Base-by-base conservation (phyloP, 1,140 invertebrate genomes). In the Euura lappo region DNA sequence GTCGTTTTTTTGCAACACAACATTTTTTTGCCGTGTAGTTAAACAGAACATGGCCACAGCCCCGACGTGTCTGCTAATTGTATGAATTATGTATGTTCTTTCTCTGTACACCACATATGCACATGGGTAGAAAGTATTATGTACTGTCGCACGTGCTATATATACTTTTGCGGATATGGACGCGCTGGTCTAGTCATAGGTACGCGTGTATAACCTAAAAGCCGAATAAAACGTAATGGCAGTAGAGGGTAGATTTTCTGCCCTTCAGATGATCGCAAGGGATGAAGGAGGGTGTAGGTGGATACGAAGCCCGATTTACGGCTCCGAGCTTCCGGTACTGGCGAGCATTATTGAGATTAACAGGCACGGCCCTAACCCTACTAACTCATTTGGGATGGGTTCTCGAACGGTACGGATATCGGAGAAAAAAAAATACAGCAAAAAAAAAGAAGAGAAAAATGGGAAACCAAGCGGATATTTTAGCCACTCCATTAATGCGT, bases 321-420 rank as follows among this genome's bases (percentile, higher is more conserved):
- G 78, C 78, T 72, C 70, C 44, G 69, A 47, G 77, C 78, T 82
- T 84, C 83, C 83, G 83, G 71, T 78, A 71, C 73, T 75, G 65
- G 74, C 78, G 77, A 76, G 70, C 81, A 78, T 84, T 84, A 84
- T 83, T 79, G 76, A 84, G 83, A 84, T 84, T 84, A 84, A 83
- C 80, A 75, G 79, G 45, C 28, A 28, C 28, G 28, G 28, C 0
- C 71, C 72, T 65, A 69, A 60, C 43, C 5, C 6, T 65, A 44
- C 66, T 45, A 45, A 64, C 66, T 74, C 64, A 67, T 10, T n/a
- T 70, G 71, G 75, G 78, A 76, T 75, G 72, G 72, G 44, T 72
- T 76, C 78, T 77, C 77, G 75, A 79, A 78, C 77, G 74, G 44
- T 44, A 10, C 7, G 10, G 10, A 8, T 28, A 28, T 28, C 28